phyloP scores from a whole-genome alignment of 2,113 vertebrate genomes.

The Marmota monax region DNA sequence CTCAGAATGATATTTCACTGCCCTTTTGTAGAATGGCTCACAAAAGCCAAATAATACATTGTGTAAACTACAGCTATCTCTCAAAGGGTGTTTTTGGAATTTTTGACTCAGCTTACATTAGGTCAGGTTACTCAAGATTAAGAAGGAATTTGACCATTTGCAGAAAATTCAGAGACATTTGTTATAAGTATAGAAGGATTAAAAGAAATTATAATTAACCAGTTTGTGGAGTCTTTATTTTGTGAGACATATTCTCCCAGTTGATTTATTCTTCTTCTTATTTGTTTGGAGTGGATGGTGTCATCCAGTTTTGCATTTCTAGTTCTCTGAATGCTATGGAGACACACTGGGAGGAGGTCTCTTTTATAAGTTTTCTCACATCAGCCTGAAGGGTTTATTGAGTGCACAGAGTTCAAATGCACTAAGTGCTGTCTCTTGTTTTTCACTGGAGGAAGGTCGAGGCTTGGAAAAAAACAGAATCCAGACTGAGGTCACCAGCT shows the following conservation, averaged over 20 bases:
- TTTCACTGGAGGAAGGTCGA: neutral
- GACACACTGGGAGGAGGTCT: neutral
- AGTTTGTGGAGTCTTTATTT: neutral
- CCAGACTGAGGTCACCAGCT: neutral
- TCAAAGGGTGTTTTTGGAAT: conserved; percentile 58
- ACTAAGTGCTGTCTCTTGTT: neutral
- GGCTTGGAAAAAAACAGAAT: neutral
- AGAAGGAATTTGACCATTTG: conserved; percentile 35
- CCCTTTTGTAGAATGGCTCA: conserved; percentile 75
- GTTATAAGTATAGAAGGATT: neutral
- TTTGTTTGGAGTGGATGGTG: neutral
- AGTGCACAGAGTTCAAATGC: neutral
- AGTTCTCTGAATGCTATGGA: neutral
- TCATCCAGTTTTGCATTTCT: neutral
- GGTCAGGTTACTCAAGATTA: conserved; percentile 17
- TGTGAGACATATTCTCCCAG: neutral
- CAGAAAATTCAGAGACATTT: conserved; percentile 22
- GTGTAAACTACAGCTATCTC: conserved; percentile 70
- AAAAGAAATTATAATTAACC: conserved; percentile 22
- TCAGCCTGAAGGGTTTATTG: neutral
- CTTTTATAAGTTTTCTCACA: neutral
- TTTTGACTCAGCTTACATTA: conserved; percentile 64
- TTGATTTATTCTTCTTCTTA: neutral
- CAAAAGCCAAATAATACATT: conserved; percentile 78
- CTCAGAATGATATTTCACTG: conserved; percentile 77